phyloP scores from a whole-genome alignment of 2,113 vertebrate genomes.

The Apaloderma vittatum region DNA sequence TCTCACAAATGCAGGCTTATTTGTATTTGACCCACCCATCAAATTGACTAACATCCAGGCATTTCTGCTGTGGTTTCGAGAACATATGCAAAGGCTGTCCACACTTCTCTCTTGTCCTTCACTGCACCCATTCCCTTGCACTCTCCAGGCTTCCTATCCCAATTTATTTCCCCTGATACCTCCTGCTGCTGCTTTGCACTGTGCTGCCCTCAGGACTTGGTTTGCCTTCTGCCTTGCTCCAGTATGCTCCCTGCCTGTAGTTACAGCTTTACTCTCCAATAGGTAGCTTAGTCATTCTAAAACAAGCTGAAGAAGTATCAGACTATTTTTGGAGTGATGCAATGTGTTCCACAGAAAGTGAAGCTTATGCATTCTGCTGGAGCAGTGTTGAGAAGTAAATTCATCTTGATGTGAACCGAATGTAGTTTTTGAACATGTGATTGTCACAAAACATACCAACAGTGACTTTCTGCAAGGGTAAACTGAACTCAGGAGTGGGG shows the following conservation, averaged over 20 bases:
- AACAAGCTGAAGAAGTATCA: not conserved
- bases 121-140: rapidly evolving
- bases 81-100: not conserved
- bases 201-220: not conserved
- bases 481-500: not conserved
- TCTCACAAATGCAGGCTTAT: not conserved
- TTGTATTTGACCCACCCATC: not conserved
- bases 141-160: not conserved
- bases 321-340: not conserved
- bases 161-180: not conserved
- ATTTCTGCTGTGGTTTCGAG: not conserved
- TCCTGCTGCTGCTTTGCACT: not conserved
- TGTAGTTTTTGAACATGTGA: not conserved
- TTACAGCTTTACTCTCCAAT: not conserved
- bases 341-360: not conserved
- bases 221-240: not conserved
- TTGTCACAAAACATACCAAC: not conserved
- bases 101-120: not conserved
- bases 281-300: not conserved
- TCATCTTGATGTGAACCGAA: not conserved
- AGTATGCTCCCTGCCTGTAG: not conserved
- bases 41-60: not conserved
- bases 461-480: not conserved
- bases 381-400: not conserved
- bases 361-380: not conserved